phyloP scores from a whole-genome alignment of 1,140 invertebrate species.

The Leptinotarsa lineolata region DNA sequence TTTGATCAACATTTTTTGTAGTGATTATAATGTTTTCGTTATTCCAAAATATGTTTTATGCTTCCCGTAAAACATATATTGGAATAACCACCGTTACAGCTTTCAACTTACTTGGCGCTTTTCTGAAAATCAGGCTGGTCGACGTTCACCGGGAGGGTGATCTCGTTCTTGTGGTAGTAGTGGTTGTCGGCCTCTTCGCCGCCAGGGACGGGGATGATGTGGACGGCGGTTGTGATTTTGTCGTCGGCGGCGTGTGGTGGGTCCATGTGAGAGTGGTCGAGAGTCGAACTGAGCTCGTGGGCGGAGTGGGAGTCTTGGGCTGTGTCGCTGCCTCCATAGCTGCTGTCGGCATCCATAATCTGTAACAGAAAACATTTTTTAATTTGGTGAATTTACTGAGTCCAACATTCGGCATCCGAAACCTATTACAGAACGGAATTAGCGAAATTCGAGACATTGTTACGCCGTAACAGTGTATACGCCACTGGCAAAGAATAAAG shows the following conservation, averaged over 20 bases:
- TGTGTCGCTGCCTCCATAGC: conserved; percentile 54
- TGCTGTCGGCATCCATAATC: conserved; percentile 54
- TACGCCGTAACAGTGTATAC: too few species aligned
- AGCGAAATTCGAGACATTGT: too few species aligned
- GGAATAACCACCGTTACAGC: too few species aligned
- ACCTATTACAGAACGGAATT: too few species aligned
- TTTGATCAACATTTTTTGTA: too few species aligned
- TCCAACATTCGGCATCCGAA: too few species aligned
- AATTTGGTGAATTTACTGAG: too few species aligned
- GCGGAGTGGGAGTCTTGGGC: conserved; percentile 52
- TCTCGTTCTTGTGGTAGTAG: conserved; percentile 55
- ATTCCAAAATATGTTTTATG: too few species aligned
- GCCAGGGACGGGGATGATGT: conserved; percentile 23
- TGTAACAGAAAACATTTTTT: background rate
- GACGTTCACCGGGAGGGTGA: conserved; percentile 52
- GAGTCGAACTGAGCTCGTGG: conserved; percentile 41
- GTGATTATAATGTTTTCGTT: too few species aligned
- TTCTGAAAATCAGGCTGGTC: conserved; percentile 49
- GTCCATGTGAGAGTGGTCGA: conserved; percentile 7
- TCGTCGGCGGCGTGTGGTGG: conserved; percentile 19
- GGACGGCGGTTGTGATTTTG: conserved; percentile 31
- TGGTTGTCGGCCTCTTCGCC: conserved; percentile 32
- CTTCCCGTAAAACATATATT: too few species aligned
- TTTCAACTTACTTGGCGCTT: background rate
- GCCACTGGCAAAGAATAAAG: too few species aligned